A percentile compares a stretch with the other conserved stretches of the same genome.
These are phyloP conservation scores for Pristionchus maxplancki DNA, from an alignment of 2,888 invertebrate species.

Conservation along the genomic window DNA sequence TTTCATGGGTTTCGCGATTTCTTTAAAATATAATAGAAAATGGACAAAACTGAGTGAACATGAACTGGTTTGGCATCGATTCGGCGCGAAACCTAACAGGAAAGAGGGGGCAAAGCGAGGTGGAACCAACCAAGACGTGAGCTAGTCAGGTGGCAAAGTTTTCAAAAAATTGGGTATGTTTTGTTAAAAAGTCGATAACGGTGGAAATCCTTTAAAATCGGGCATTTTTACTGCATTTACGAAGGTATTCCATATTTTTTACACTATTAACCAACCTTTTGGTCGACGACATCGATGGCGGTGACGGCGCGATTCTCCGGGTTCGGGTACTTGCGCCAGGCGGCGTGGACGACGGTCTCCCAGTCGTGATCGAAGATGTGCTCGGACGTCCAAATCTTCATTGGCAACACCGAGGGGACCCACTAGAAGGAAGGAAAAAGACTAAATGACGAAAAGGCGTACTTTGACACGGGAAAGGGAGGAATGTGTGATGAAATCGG, in stretches of 20 bases:
- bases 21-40: neutral
- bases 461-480: neutral
- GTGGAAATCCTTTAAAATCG: no score
- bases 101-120: no score
- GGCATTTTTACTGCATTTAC: no score
- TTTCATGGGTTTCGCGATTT: neutral
- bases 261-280: conserved; percentile 61
- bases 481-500: neutral
- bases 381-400: conserved; percentile 75
- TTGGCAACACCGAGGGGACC: conserved; percentile 55
- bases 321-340: conserved; percentile 98
- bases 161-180: no score
- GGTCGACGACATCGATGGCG: conserved; percentile 88
- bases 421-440: neutral
- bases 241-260: no score
- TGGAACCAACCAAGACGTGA: no score
- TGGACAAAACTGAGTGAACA: neutral
- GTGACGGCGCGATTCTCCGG: conserved; percentile 97
- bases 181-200: no score
- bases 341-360: conserved; percentile 88
- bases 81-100: no score
- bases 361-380: conserved; percentile 73
- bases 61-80: neutral
- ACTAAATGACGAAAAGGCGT: neutral
- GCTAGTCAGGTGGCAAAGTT: no score